A percentile compares a stretch with the other conserved stretches of the same genome.
phyloP scores from a whole-genome alignment of 1,140 invertebrate species.

The Aphaenogaster floridana region DNA sequence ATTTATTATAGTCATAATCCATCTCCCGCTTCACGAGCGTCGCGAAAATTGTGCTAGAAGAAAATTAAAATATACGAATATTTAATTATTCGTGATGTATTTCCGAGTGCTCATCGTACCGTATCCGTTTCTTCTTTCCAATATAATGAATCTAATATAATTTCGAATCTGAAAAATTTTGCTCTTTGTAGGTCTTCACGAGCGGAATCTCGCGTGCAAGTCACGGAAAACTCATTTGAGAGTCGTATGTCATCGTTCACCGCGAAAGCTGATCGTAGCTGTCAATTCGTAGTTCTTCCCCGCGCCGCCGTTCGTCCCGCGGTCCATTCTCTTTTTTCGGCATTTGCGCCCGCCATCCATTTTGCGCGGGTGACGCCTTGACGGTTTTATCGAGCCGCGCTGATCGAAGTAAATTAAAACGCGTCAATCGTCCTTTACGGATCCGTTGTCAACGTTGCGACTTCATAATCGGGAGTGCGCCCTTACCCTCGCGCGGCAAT shows the following conservation, averaged over 20 bases:
- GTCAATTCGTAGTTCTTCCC: constrained; percentile 43
- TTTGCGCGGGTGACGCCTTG: constrained; percentile 31
- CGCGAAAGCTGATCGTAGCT: constrained; percentile 27
- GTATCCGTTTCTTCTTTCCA: neutral
- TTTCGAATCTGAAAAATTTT: constrained; percentile 7
- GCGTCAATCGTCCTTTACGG: constrained; percentile 22
- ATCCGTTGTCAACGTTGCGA: constrained; percentile 41
- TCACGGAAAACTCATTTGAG: constrained; percentile 30
- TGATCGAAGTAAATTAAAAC: constrained; percentile 71
- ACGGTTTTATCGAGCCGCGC: constrained; percentile 60
- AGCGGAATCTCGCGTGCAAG: neutral
- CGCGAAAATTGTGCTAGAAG: neutral
- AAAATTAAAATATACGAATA: constrained; percentile 5
- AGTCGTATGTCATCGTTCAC: constrained; percentile 29
- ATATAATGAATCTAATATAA: neutral
- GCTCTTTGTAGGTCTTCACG: neutral
- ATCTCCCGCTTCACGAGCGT: neutral
- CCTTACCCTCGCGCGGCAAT: constrained; percentile 22
- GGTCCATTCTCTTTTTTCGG: constrained; percentile 6
- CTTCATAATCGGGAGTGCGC: constrained; percentile 49
- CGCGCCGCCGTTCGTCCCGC: too few relatives aligned
- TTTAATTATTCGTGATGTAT: neutral
- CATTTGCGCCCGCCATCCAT: constrained; percentile 27
- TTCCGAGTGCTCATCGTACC: neutral
- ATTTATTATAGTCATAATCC: constrained; percentile 13